Conservation (phyloP, 2,113 vertebrate species). For the Raja brachyura region DNA sequence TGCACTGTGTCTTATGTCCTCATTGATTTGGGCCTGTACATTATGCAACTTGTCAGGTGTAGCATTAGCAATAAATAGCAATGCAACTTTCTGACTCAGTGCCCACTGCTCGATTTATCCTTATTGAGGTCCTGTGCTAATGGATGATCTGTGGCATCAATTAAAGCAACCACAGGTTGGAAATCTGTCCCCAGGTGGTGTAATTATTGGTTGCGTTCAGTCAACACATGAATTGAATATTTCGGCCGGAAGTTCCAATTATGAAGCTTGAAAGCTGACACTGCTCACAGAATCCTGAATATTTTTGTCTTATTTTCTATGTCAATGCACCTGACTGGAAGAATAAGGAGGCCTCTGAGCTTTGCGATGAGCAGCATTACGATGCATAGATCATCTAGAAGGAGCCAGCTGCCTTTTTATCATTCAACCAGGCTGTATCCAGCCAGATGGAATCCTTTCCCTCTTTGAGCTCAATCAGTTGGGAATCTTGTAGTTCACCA, state of each 20-base stretch:
- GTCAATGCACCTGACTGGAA: constrained; percentile 22
- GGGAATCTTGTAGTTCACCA: background rate
- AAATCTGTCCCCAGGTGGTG: background rate
- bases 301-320: background rate
- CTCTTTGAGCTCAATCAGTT: background rate
- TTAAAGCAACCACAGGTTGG: background rate
- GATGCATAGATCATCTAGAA: background rate
- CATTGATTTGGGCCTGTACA: background rate
- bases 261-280: background rate
- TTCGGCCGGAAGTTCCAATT: background rate
- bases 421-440: background rate
- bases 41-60: constrained; percentile 13
- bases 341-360: background rate
- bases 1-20: background rate
- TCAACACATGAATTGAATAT: background rate
- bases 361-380: background rate
- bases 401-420: background rate
- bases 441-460: background rate
- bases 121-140: background rate
- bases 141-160: background rate
- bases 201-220: background rate
- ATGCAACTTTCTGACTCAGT: constrained; percentile 10
- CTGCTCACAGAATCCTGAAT: background rate
- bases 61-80: background rate
- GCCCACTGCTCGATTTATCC: background rate